Base-by-base conservation (phyloP, 2,888 invertebrate species). In the Hipparchia sbordonii region DNA sequence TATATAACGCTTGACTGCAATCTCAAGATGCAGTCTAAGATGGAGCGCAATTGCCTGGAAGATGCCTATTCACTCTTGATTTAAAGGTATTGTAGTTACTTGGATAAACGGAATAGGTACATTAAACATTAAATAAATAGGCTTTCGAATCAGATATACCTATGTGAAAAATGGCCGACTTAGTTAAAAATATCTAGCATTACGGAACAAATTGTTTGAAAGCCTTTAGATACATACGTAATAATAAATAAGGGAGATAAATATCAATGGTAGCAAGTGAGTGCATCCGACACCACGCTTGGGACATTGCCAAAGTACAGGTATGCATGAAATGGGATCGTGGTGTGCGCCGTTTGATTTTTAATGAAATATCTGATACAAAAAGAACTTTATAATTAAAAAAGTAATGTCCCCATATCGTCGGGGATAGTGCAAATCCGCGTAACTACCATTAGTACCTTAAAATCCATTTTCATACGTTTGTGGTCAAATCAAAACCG, bases 241-340 rank as follows among this genome's bases (percentile, higher is more conserved):
- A 75, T 79, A 81, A 80, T 80, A 81, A 80, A 82, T 83, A 80
- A 79, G 76, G 73, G 76, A 77, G 77, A 80, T 79, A 81, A 77
- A 77, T 81, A 81, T 78, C 78, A 74, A 78, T 79, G 79, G 79
- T 79, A 79, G 74, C 75, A 74, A 85, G 80, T 82, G 83, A 82
- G 82, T 85, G 79, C 77, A 83, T 82, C 83, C 84, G 83, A 87
- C 85, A 86, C 85, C 82, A 83, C 79, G 80, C 79, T 87, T 90
- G 91, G 91, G 82, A 77, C 73, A 73, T 67, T 85, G 89, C 91
- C 91, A 91, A 87, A 83, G 80, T 79, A 78, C 74, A 78, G 75
- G 78, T 79, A 78, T 77, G 79, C 79, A 81, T 78, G 79, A 75
- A 77, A 80, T 80, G 77, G 77, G 76, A 71, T 74, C 72, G 72